Evolutionary conservation across 2,113 vertebrate species (phyloP).

Genomic region (Entosphenus tridentatus): DNA sequence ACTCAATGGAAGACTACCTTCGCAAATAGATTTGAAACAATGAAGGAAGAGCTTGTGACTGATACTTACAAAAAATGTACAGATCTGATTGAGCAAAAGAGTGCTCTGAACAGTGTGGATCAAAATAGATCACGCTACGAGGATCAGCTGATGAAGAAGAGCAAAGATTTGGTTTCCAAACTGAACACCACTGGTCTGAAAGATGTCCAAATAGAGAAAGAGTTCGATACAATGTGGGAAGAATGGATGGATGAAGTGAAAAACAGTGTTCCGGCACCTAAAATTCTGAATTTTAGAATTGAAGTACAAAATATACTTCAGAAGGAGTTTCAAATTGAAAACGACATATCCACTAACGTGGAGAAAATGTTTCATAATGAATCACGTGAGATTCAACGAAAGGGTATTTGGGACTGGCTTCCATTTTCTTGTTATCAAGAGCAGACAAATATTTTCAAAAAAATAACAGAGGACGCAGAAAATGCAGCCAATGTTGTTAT

Average conservation of each 20-base stretch:
- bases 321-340: slow-evolving; percentile 11
- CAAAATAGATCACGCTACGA: slow-evolving; percentile 12
- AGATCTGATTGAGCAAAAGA: slow-evolving; percentile 11
- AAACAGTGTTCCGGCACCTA: rapidly evolving
- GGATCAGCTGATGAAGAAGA: slow-evolving; percentile 13
- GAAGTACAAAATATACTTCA: slow-evolving; percentile 17
- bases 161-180: slow-evolving; percentile 13
- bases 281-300: slow-evolving; percentile 10
- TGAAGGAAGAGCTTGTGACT: slow-evolving; percentile 12
- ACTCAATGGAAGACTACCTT: slow-evolving; percentile 17
- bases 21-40: slow-evolving; percentile 12
- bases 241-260: slow-evolving; percentile 12
- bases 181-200: slow-evolving; percentile 9
- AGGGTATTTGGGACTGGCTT: rapidly evolving
- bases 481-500: background rate
- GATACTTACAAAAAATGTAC: slow-evolving; percentile 14
- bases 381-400: slow-evolving; percentile 9
- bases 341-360: slow-evolving; percentile 3
- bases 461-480: slow-evolving; percentile 8
- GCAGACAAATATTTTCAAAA: rapidly evolving
- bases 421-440: rapidly evolving
- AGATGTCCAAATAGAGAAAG: slow-evolving; percentile 12
- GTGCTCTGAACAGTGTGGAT: slow-evolving; percentile 12
- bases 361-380: rapidly evolving
- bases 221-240: slow-evolving; percentile 16